phyloP scores from a whole-genome alignment of 2,888 invertebrate genomes.

The Hirudinaria manillensis region DNA sequence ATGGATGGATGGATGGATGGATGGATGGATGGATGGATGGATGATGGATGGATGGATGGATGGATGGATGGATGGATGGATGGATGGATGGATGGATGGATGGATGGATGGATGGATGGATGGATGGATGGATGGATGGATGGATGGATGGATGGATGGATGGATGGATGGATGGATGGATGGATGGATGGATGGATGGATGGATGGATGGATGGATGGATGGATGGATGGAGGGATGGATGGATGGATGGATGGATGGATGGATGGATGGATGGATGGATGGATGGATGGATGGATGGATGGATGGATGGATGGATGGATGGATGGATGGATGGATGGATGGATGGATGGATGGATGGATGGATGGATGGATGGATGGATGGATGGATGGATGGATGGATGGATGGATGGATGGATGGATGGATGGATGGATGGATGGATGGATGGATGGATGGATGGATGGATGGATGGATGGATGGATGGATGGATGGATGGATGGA shows the following conservation, averaged over 20 bases:
- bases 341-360: constrained; percentile 19
- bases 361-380: constrained; percentile 22
- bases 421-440: constrained; percentile 23
- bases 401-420: constrained; percentile 22
- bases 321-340: constrained; percentile 6
- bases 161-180: constrained; percentile 9
- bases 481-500: not conserved
- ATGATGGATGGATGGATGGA: constrained; percentile 23
- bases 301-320: constrained; percentile 3
- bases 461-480: not conserved
- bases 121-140: constrained; percentile 4
- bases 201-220: too few relatives aligned
- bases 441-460: constrained; percentile 15
- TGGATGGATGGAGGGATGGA: too few relatives aligned
- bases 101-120: not conserved
- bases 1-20: constrained; percentile 23
- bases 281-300: too few relatives aligned
- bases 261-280: too few relatives aligned
- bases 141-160: not conserved
- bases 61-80: constrained; percentile 22
- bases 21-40: constrained; percentile 21
- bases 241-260: too few relatives aligned
- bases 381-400: constrained; percentile 23
- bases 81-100: constrained; percentile 13
- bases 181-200: too few relatives aligned